Evolutionary conservation across 2,888 invertebrate species (phyloP).

Genomic region (Eupithecia exiguata): DNA sequence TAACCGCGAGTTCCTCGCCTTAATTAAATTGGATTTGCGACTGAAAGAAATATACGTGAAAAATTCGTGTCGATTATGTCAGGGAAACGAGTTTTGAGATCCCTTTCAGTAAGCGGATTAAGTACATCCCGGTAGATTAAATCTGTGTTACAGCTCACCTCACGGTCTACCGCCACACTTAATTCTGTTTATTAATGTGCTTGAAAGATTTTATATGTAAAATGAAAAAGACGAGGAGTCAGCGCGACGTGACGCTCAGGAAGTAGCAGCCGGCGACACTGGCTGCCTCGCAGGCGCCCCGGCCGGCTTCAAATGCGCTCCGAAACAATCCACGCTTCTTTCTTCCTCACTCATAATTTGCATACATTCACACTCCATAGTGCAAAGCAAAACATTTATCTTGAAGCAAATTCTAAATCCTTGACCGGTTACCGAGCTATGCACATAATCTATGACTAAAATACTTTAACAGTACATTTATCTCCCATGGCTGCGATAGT

Average conservation of each 20-base stretch:
- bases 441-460: conserved; percentile 3
- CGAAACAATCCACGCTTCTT: conserved; percentile 37
- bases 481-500: conserved; percentile 63
- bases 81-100: conserved; percentile 75
- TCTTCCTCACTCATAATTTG: conserved; percentile 45
- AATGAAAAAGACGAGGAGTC: conserved; percentile 35
- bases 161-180: conserved; percentile 44
- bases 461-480: conserved; percentile 55
- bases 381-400: conserved; percentile 30
- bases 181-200: conserved; percentile 48
- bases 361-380: conserved; percentile 36
- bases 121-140: conserved; percentile 61
- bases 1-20: conserved; percentile 83
- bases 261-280: conserved; percentile 65
- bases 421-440: conserved; percentile 35
- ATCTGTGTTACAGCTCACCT: conserved; percentile 45
- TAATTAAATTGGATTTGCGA: conserved; percentile 84
- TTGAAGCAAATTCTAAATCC: conserved; percentile 28
- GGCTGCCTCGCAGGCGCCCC: conserved; percentile 20
- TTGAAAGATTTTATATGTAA: conserved; percentile 38
- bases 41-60: conserved; percentile 82
- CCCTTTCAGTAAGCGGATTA: conserved; percentile 73
- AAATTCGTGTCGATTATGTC: conserved; percentile 82
- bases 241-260: conserved; percentile 55
- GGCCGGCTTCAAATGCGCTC: conserved; percentile 39